These are phyloP conservation scores for Psittacula derbiana DNA, from an alignment of 2,797 vertebrate genomes.

Conservation along the genomic window DNA sequence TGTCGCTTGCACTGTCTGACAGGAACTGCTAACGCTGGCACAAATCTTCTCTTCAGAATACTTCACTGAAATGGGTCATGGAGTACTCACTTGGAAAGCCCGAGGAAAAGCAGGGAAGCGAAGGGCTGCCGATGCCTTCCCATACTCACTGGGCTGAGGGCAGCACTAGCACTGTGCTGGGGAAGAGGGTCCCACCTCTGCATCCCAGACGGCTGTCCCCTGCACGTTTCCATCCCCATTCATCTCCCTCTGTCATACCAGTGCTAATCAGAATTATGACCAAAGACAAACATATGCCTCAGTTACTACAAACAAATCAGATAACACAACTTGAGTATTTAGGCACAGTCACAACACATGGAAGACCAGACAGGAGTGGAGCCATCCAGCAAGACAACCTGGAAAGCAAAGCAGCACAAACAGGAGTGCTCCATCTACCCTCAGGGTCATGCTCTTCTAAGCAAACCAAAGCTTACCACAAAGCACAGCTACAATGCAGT, in stretches of 20 bases:
- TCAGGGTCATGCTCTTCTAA: accelerated
- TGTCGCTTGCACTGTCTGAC: background rate
- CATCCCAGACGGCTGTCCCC: background rate
- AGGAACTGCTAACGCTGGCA: background rate
- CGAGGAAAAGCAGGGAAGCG: background rate
- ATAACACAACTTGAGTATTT: background rate
- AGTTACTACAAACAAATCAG: background rate
- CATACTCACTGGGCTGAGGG: accelerated
- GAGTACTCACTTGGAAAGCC: background rate
- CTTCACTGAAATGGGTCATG: background rate
- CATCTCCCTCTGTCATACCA: background rate
- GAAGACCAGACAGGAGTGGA: background rate
- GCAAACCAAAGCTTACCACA: background rate
- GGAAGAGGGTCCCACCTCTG: background rate
- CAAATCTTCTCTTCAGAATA: background rate
- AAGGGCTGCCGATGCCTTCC: background rate
- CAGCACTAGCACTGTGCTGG: accelerated
- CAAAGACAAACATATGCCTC: background rate
- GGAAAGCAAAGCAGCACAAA: background rate
- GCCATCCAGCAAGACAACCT: background rate
- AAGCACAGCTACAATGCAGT: background rate
- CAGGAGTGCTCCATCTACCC: accelerated
- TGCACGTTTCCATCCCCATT: accelerated
- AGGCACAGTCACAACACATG: background rate
- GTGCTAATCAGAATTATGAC: background rate